A percentile compares a stretch with the other conserved stretches of the same genome.
phyloP scores from a whole-genome alignment of 2,888 invertebrate genomes.

The Caenorhabditis drosophilae region DNA sequence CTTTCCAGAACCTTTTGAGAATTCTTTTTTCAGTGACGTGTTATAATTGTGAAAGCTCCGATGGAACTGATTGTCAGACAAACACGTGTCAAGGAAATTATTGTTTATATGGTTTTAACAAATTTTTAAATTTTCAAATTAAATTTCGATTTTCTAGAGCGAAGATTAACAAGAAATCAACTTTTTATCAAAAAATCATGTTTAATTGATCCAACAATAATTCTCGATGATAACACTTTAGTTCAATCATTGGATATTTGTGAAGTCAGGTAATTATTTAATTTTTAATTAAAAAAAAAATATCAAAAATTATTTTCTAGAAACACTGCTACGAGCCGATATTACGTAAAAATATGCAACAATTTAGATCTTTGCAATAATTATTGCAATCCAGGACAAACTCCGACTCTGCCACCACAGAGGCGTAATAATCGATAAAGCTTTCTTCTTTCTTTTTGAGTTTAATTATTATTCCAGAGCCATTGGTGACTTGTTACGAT shows the following conservation, averaged over 20 bases:
- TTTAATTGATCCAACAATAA: slow-evolving; percentile 19
- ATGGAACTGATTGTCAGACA: slow-evolving; percentile 41
- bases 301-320: no score
- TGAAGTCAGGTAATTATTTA: no score
- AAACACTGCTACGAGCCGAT: slow-evolving; percentile 33
- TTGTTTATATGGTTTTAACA: slow-evolving; percentile 45
- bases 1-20: no score
- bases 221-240: slow-evolving; percentile 38
- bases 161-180: slow-evolving; percentile 28
- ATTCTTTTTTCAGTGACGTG: slow-evolving; percentile 35
- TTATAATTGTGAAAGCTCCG: slow-evolving; percentile 34
- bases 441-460: no score
- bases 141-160: no score
- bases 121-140: no score
- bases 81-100: slow-evolving; percentile 38
- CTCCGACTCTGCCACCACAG: slow-evolving; percentile 28
- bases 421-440: no score
- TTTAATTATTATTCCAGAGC: no score
- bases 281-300: no score
- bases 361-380: slow-evolving; percentile 40
- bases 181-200: slow-evolving; percentile 38
- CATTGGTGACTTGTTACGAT: slow-evolving; percentile 36
- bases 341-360: slow-evolving; percentile 45
- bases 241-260: slow-evolving; percentile 37
- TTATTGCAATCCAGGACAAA: slow-evolving; percentile 39